These are phyloP conservation scores for Zoroaster sp. DNA, from an alignment of 53 echinoderm and acorn worm species.

Conservation along the genomic window DNA sequence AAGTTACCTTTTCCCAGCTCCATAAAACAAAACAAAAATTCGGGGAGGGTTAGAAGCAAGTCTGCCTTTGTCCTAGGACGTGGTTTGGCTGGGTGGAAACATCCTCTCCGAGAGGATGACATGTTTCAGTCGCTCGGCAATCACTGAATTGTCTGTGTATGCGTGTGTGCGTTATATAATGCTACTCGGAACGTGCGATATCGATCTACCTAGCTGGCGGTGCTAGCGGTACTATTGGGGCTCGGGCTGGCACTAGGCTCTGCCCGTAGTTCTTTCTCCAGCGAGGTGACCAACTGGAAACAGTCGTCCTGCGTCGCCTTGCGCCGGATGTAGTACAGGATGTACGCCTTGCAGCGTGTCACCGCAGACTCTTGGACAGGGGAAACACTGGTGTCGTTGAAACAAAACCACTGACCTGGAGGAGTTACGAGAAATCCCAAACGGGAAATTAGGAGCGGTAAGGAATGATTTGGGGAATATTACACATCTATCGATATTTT, in stretches of 20 bases:
- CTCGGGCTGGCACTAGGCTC: not conserved
- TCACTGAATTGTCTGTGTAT: not conserved
- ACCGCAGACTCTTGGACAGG: constrained; percentile 73
- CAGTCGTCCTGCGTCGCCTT: constrained; percentile 69
- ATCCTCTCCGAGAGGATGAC: no score
- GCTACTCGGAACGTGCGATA: not conserved
- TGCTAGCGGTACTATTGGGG: not conserved
- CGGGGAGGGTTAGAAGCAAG: no score
- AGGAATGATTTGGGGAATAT: no score
- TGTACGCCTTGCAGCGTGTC: constrained; percentile 78
- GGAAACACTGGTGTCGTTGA: constrained; percentile 83
- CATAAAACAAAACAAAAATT: no score
- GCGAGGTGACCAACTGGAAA: constrained; percentile 42
- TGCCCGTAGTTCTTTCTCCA: constrained; percentile 32
- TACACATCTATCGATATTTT: no score
- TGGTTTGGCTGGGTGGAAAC: no score
- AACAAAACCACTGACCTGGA: constrained; percentile 89
- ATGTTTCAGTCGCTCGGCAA: no score
- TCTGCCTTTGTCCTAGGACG: no score
- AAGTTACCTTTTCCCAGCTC: no score
- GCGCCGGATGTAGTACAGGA: constrained; percentile 79
- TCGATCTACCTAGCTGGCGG: not conserved
- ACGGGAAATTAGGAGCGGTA: not conserved
- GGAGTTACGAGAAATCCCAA: not conserved
- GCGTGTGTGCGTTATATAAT: not conserved